phyloP scores from a whole-genome alignment of 2,888 invertebrate species.

The Phaonia tiefii region DNA sequence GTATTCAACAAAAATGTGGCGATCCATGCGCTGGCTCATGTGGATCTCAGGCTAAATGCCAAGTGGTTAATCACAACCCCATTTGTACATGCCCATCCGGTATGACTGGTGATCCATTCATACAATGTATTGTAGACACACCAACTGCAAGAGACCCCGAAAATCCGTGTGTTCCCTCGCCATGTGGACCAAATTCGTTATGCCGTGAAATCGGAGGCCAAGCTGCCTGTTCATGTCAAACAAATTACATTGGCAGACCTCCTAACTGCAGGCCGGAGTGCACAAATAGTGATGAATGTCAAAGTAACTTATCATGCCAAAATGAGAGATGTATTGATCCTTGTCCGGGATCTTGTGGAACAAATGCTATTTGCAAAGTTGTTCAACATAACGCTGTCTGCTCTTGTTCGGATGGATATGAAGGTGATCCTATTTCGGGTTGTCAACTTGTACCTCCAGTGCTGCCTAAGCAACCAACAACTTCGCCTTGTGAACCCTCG shows the following conservation, averaged over 20 bases:
- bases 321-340: slow-evolving; percentile 92
- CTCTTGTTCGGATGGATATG: slow-evolving; percentile 90
- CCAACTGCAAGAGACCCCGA: slow-evolving; percentile 79
- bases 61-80: slow-evolving; percentile 86
- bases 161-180: slow-evolving; percentile 90
- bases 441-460: slow-evolving; percentile 81
- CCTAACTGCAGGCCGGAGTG: slow-evolving; percentile 94
- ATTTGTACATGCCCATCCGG: slow-evolving; percentile 85
- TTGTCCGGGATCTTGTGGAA: slow-evolving; percentile 89
- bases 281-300: slow-evolving; percentile 89
- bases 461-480: slow-evolving; percentile 84
- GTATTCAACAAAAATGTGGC: slow-evolving; percentile 84
- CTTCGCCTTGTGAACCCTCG: slow-evolving; percentile 90
- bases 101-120: slow-evolving; percentile 85
- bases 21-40: slow-evolving; percentile 87
- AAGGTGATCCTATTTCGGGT: slow-evolving; percentile 87
- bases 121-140: slow-evolving; percentile 81
- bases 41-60: slow-evolving; percentile 84
- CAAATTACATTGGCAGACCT: slow-evolving; percentile 90
- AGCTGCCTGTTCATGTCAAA: slow-evolving; percentile 91
- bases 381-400: slow-evolving; percentile 91
- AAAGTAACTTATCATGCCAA: slow-evolving; percentile 89
- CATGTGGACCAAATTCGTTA: slow-evolving; percentile 91
- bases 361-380: slow-evolving; percentile 90
- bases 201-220: slow-evolving; percentile 90